These are phyloP conservation scores for Steatornis caripensis DNA, from an alignment of 2,113 vertebrate genomes.

Conservation along the genomic window DNA sequence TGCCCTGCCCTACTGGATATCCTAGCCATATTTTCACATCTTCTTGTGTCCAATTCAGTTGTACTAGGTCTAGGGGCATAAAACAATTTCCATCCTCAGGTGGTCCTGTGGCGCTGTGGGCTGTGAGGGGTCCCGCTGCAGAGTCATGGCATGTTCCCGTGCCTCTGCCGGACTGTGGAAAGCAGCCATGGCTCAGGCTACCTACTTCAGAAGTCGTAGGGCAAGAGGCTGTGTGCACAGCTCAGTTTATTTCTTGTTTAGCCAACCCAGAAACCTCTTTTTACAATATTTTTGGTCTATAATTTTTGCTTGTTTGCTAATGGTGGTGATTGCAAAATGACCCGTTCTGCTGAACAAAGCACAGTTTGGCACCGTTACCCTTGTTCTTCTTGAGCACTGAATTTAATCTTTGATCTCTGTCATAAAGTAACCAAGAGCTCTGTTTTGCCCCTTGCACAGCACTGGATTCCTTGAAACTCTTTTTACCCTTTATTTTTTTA, in stretches of 20 bases:
- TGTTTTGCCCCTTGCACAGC: neutral
- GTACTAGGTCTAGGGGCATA: too few relatives aligned
- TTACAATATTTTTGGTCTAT: neutral
- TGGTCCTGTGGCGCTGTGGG: neutral
- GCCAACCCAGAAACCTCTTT: neutral
- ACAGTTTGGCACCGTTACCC: rapidly evolving
- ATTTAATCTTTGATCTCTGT: neutral
- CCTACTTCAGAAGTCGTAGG: neutral
- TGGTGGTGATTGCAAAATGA: neutral
- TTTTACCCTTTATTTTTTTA: neutral
- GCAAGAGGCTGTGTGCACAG: neutral
- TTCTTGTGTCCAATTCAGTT: too few relatives aligned
- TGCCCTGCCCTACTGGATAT: too few relatives aligned
- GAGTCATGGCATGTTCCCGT: neutral
- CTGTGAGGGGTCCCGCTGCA: neutral
- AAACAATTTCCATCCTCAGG: too few relatives aligned
- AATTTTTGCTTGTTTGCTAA: neutral
- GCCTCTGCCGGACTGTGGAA: neutral
- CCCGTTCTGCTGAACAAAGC: neutral
- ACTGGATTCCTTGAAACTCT: neutral
- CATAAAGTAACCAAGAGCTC: neutral
- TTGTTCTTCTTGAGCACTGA: neutral
- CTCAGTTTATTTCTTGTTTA: neutral
- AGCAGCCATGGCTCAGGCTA: neutral
- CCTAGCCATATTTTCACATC: too few relatives aligned